A percentile compares a stretch with the other conserved stretches of the same genome.
These are phyloP conservation scores for Corynorhinus townsendii DNA, from an alignment of 2,113 vertebrate genomes.

Conservation along the genomic window DNA sequence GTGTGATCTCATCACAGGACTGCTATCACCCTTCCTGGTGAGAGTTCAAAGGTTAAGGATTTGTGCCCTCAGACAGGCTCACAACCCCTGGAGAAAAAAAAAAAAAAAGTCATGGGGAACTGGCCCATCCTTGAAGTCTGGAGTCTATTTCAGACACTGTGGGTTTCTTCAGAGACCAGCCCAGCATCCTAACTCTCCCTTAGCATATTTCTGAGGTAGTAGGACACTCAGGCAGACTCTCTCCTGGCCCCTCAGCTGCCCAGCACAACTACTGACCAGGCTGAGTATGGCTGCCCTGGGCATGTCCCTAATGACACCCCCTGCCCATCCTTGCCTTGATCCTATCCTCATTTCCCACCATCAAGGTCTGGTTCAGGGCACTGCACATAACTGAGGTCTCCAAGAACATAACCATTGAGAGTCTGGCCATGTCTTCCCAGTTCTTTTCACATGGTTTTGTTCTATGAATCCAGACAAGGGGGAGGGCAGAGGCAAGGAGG, in stretches of 20 bases:
- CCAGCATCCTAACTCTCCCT: background rate
- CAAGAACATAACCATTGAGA: background rate
- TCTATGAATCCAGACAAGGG: background rate
- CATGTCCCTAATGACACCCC: background rate
- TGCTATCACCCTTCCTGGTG: background rate
- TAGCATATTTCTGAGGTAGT: background rate
- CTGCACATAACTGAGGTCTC: background rate
- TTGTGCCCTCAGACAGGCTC: background rate
- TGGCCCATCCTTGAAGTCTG: background rate
- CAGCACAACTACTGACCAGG: background rate
- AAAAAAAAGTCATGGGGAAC: background rate
- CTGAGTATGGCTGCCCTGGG: background rate
- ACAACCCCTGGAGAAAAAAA: background rate
- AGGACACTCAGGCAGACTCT: background rate
- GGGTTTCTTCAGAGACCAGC: background rate
- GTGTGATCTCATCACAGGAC: background rate
- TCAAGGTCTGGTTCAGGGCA: background rate
- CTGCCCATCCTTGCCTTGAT: background rate
- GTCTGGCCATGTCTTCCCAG: background rate
- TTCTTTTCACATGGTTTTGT: slow-evolving; percentile 6
- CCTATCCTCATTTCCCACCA: background rate
- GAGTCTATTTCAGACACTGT: background rate
- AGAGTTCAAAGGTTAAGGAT: background rate
- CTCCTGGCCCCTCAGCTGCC: background rate
- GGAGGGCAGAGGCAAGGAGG: background rate